These are phyloP conservation scores for Calcarius lapponicus DNA, from an alignment of 2,797 vertebrate species.

Conservation along the genomic window DNA sequence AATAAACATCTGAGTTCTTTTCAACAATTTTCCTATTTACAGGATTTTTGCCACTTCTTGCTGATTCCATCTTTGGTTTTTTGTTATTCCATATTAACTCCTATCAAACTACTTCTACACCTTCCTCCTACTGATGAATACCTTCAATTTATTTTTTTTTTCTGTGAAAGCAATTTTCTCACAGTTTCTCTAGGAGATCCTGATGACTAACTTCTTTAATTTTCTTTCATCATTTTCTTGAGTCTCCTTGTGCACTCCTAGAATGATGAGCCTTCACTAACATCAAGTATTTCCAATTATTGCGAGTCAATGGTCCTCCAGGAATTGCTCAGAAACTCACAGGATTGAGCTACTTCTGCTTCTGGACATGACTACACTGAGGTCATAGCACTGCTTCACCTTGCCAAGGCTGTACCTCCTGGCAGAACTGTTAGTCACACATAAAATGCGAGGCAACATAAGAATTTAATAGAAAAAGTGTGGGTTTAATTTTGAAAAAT, in stretches of 20 bases:
- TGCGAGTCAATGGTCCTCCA: not conserved
- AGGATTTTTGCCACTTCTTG: not conserved
- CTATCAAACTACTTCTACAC: not conserved
- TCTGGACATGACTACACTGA: not conserved
- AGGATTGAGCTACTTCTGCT: not conserved
- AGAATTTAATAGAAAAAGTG: not conserved
- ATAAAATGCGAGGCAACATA: not conserved
- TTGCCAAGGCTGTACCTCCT: not conserved
- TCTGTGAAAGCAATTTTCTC: not conserved
- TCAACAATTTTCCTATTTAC: not conserved
- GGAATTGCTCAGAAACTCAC: not conserved
- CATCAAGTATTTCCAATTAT: not conserved
- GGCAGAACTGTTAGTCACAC: not conserved
- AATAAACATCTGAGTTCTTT: not conserved
- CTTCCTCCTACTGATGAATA: not conserved
- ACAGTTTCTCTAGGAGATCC: not conserved
- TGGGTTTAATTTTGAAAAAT: not conserved
- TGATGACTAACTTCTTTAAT: not conserved
- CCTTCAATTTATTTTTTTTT: not conserved
- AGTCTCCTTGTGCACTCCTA: not conserved
- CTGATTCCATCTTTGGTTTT: not conserved
- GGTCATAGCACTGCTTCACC: rapidly evolving
- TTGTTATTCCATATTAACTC: not conserved
- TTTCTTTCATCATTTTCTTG: not conserved
- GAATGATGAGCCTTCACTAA: not conserved